These are phyloP conservation scores for Mechanitis messenoides DNA, from an alignment of 2,888 invertebrate genomes.

Conservation along the genomic window DNA sequence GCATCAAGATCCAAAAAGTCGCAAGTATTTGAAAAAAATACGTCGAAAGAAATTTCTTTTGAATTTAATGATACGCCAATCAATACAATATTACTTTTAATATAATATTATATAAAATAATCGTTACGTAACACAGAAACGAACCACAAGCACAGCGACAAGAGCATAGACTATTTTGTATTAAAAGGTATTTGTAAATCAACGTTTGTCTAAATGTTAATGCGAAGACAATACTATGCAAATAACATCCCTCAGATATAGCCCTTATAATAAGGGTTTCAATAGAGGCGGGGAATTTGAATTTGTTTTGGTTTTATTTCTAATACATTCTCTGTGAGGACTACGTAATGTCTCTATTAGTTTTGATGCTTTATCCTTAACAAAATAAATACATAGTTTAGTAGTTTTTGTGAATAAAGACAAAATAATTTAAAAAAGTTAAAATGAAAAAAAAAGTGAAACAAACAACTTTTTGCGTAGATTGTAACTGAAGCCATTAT, in stretches of 20 bases:
- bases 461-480: too few relatives aligned
- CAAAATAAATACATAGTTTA: too few relatives aligned
- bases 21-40: too few relatives aligned
- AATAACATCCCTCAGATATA: conserved; percentile 52
- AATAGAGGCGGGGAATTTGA: conserved; percentile 11
- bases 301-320: conserved; percentile 7
- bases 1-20: too few relatives aligned
- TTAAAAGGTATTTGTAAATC: conserved; percentile 37
- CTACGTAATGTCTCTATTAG: not conserved
- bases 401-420: too few relatives aligned
- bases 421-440: too few relatives aligned
- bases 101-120: not conserved
- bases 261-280: conserved; percentile 43
- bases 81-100: too few relatives aligned
- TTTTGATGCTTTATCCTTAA: too few relatives aligned
- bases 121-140: not conserved
- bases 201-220: conserved; percentile 60
- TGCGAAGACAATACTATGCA: conserved; percentile 64
- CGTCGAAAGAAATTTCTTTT: too few relatives aligned
- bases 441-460: too few relatives aligned
- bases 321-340: not conserved
- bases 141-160: conserved; percentile 6
- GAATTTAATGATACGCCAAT: too few relatives aligned
- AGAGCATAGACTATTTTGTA: conserved; percentile 22
- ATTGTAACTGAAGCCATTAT: too few relatives aligned